Percentiles rank a stretch among this genome's conserved stretches.
Evolutionary conservation across 2,797 vertebrate species (phyloP).

Genomic region (Chrysocyon brachyurus): DNA sequence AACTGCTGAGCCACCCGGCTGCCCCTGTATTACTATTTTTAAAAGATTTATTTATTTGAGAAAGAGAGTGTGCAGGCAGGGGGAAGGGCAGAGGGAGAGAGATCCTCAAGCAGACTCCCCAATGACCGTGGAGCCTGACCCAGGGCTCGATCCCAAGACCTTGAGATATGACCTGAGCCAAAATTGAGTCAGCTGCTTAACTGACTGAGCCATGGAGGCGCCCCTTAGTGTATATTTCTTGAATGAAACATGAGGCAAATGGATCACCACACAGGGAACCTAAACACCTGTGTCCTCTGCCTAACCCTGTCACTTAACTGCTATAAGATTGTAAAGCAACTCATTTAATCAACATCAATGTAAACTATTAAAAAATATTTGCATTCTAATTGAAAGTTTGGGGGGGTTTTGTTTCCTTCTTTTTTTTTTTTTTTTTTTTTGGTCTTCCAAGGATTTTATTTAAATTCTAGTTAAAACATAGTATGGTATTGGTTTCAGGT

Average conservation of each 20-base stretch:
- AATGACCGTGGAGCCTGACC: rapidly evolving
- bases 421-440: not conserved
- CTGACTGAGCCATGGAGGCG: not conserved
- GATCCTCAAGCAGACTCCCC: not conserved
- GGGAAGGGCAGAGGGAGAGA: not conserved
- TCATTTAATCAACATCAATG: not conserved
- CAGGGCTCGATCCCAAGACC: not conserved
- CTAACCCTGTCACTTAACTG: not conserved
- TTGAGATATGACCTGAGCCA: not conserved
- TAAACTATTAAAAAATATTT: not conserved
- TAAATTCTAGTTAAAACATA: not conserved
- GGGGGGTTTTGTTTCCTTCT: not conserved
- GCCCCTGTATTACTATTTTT: too few relatives aligned
- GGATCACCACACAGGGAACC: not conserved
- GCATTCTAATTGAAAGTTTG: not conserved
- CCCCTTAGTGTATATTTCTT: not conserved
- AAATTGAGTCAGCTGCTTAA: not conserved
- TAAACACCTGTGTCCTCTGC: not conserved
- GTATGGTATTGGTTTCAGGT: not conserved
- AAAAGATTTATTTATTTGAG: not conserved
- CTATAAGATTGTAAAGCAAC: not conserved
- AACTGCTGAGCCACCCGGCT: too few relatives aligned
- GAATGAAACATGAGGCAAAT: not conserved
- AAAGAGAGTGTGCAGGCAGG: not conserved
- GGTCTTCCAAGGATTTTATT: not conserved